Evolutionary conservation across 2,113 vertebrate genomes (phyloP).

Genomic region (Nothobranchius furzeri): DNA sequence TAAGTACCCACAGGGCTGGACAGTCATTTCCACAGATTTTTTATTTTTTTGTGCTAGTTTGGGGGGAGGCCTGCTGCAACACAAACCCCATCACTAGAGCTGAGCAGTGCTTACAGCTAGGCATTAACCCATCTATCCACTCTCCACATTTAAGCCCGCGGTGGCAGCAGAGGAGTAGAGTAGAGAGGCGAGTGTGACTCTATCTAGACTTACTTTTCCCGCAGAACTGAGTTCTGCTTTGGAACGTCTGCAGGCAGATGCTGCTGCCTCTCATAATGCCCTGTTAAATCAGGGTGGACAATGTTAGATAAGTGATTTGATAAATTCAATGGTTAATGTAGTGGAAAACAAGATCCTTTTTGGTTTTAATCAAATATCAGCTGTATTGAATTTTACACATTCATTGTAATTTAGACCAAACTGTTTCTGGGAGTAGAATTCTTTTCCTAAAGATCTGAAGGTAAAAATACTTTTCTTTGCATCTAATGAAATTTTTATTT

Average conservation of each 20-base stretch:
- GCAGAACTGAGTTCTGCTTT: constrained; percentile 21
- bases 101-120: constrained; percentile 76
- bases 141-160: constrained; percentile 65
- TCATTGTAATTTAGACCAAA: not conserved
- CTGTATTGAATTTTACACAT: not conserved
- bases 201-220: constrained; percentile 59
- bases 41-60: constrained; percentile 69
- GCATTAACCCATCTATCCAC: constrained; percentile 76
- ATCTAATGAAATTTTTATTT: too few relatives aligned
- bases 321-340: not conserved
- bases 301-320: not conserved
- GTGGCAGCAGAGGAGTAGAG: constrained; percentile 53
- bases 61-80: constrained; percentile 56
- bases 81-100: constrained; percentile 72
- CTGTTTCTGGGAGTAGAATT: too few relatives aligned
- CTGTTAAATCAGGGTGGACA: constrained; percentile 9
- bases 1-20: constrained; percentile 62
- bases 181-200: constrained; percentile 53
- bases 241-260: constrained; percentile 46
- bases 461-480: too few relatives aligned
- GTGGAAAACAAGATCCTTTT: not conserved
- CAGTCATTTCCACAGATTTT: constrained; percentile 55
- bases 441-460: too few relatives aligned
- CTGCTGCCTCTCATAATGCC: constrained; percentile 60
- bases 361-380: not conserved